phyloP scores from a whole-genome alignment of 2,797 vertebrate species.

The Phalloptychus januarius region DNA sequence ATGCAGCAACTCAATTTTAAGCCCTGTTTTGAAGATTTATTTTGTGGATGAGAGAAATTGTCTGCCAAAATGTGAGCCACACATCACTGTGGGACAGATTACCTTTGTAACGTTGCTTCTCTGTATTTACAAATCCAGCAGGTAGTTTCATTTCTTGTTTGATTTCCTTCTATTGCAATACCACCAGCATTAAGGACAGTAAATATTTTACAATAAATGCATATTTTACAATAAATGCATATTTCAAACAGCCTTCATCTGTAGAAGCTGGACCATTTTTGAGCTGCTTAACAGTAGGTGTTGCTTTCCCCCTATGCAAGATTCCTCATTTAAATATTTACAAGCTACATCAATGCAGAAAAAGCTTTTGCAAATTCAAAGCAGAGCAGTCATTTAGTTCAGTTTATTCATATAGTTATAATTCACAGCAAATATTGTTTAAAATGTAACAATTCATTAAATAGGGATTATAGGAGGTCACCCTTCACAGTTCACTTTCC shows the following conservation, averaged over 20 bases:
- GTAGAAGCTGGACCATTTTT: background rate
- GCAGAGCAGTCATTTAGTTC: background rate
- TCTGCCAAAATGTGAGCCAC: background rate
- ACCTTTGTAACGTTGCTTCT: background rate
- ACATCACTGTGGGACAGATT: background rate
- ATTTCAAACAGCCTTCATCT: background rate
- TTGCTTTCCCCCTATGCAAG: background rate
- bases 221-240: background rate
- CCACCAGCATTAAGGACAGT: background rate
- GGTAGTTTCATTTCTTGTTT: background rate
- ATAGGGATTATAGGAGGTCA: background rate
- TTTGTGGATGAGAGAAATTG: background rate
- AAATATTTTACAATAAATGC: background rate
- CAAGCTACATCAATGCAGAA: background rate
- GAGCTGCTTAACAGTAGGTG: background rate
- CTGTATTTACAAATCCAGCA: background rate
- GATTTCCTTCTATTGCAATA: background rate
- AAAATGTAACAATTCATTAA: background rate
- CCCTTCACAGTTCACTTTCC: background rate
- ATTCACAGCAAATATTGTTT: background rate
- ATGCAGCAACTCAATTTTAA: background rate
- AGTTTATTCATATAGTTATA: background rate
- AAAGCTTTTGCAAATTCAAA: background rate
- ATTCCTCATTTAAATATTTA: background rate
- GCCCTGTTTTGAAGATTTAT: background rate